Conservation (phyloP, 1,140 invertebrate species). For the Leguminivora glycinivorella region DNA sequence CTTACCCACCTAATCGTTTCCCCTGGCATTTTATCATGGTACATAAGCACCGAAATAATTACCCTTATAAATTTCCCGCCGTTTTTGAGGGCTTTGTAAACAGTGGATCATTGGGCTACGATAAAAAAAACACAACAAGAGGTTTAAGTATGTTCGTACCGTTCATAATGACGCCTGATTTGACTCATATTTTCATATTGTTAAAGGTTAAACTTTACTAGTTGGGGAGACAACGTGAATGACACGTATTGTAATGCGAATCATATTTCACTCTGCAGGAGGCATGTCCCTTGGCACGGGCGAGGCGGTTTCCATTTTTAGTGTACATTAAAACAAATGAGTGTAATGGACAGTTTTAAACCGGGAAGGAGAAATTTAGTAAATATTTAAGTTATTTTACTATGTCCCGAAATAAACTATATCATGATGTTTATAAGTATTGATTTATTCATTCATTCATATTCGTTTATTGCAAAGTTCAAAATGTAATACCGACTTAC, state of each 20-base stretch:
- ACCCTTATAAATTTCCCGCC: slow-evolving; percentile 15
- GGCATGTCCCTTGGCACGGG: slow-evolving; percentile 13
- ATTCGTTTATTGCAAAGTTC: too few species aligned
- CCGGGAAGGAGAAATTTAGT: background rate
- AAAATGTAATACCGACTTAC: too few species aligned
- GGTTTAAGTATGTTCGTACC: too few species aligned
- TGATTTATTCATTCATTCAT: too few species aligned
- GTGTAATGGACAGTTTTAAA: background rate
- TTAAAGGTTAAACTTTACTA: too few species aligned
- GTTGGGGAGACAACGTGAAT: too few species aligned
- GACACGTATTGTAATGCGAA: too few species aligned
- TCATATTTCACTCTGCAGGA: slow-evolving; percentile 19
- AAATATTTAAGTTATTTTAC: background rate
- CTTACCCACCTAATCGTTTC: background rate
- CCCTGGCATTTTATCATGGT: background rate
- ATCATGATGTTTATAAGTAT: too few species aligned
- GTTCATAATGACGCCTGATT: too few species aligned
- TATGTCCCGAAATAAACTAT: too few species aligned
- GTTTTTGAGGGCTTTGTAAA: slow-evolving; percentile 25
- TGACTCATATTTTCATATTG: too few species aligned
- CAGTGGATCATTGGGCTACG: slow-evolving; percentile 1
- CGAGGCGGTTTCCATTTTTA: slow-evolving; percentile 13
- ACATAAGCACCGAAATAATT: slow-evolving; percentile 6
- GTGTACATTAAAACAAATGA: slow-evolving; percentile 20
- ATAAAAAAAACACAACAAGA: slow-evolving; percentile 29